Evolutionary conservation across 2,888 invertebrate species (phyloP).

Genomic region (Dendrolimus pini): DNA sequence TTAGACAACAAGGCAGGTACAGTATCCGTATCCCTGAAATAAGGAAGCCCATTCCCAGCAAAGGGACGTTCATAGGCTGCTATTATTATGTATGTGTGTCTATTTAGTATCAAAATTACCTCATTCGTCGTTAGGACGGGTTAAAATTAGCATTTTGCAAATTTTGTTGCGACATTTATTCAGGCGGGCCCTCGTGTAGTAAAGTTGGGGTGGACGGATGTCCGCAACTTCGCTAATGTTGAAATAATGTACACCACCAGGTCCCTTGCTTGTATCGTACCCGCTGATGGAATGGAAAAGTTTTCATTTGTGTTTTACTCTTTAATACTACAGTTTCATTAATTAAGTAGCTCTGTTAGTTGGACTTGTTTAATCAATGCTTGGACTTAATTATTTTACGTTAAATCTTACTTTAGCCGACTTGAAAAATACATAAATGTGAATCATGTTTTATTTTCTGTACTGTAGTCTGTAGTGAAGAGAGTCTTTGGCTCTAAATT

Average conservation of each 20-base stretch:
- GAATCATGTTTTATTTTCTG: no score
- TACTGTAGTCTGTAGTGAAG: no score
- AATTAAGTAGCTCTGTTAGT: background rate
- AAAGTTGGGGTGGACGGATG: conserved; percentile 44
- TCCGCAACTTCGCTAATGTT: conserved; percentile 55
- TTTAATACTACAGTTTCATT: background rate
- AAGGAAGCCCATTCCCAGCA: background rate
- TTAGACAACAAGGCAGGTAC: no score
- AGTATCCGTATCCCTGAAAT: no score
- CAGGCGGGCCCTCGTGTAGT: conserved; percentile 31
- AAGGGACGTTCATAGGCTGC: background rate
- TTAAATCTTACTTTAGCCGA: background rate
- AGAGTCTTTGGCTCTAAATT: no score
- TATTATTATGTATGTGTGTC: conserved; percentile 14
- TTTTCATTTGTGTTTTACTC: conserved; percentile 27
- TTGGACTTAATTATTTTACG: background rate
- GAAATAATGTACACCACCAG: conserved; percentile 43
- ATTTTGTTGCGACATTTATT: conserved; percentile 47
- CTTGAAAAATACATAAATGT: no score
- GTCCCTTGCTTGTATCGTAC: conserved; percentile 11
- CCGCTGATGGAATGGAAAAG: conserved; percentile 26
- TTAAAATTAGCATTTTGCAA: conserved; percentile 44
- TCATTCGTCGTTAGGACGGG: conserved; percentile 38
- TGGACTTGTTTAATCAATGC: background rate
- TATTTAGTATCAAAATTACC: conserved; percentile 30